phyloP scores from a whole-genome alignment of 2,888 invertebrate genomes.

The Dynastes tityus region DNA sequence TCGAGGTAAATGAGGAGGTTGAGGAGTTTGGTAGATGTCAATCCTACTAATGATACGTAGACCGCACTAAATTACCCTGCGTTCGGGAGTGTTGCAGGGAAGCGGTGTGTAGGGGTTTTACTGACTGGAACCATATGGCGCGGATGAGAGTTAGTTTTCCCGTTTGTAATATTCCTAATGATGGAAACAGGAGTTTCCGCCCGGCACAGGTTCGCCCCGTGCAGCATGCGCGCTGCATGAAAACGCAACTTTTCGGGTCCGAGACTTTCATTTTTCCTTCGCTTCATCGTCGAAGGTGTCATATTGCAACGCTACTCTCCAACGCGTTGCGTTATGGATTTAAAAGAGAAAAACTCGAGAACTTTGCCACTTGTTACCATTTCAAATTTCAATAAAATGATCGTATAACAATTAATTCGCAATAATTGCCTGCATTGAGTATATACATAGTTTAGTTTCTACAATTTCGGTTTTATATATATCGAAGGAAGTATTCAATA shows the following conservation, averaged over 20 bases:
- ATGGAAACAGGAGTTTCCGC: slow-evolving; percentile 68
- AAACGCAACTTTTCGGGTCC: slow-evolving; percentile 67
- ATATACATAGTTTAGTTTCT: too few species aligned
- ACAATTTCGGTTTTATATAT: too few species aligned
- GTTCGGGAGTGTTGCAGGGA: slow-evolving; percentile 53
- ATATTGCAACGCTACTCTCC: slow-evolving; percentile 12
- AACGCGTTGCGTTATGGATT: background rate
- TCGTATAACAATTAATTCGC: too few species aligned
- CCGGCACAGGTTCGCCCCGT: slow-evolving; percentile 50
- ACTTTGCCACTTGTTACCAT: too few species aligned
- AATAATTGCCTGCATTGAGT: too few species aligned
- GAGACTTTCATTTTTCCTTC: slow-evolving; percentile 25
- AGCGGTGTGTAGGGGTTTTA: slow-evolving; percentile 57
- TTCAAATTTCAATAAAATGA: too few species aligned
- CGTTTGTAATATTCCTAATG: slow-evolving; percentile 73
- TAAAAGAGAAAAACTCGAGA: too few species aligned
- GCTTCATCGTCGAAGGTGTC: slow-evolving; percentile 27
- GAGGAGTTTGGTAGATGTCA: slow-evolving; percentile 68
- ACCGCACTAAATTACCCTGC: slow-evolving; percentile 70
- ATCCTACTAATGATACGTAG: slow-evolving; percentile 72
- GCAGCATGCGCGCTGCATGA: slow-evolving; percentile 66
- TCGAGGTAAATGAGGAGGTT: slow-evolving; percentile 65
- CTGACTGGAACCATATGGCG: slow-evolving; percentile 69
- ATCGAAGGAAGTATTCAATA: too few species aligned
- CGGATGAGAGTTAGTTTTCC: slow-evolving; percentile 71